A percentile compares a stretch with the other conserved stretches of the same genome.
phyloP scores from a whole-genome alignment of 2,888 invertebrate genomes.

The Nemotelus pantherinus region DNA sequence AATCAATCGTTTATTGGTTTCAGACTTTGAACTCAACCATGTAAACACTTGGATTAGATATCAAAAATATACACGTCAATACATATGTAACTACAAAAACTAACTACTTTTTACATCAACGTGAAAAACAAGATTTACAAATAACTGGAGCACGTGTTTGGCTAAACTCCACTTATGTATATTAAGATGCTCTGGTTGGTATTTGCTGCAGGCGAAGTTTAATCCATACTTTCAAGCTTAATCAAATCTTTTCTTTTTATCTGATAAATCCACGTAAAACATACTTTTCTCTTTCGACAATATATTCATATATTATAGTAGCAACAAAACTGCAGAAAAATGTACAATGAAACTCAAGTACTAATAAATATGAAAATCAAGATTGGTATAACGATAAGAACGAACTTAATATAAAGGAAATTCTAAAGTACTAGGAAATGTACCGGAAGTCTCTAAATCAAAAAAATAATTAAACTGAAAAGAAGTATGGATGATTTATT shows the following conservation, averaged over 20 bases:
- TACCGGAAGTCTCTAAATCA: background rate
- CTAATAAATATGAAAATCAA: constrained; percentile 5
- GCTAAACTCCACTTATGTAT: constrained; percentile 56
- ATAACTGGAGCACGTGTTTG: constrained; percentile 57
- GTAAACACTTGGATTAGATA: constrained; percentile 15
- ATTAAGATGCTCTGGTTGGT: constrained; percentile 54
- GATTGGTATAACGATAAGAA: background rate
- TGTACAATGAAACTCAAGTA: constrained; percentile 28
- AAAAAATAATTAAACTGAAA: constrained; percentile 5
- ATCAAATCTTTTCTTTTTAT: constrained; percentile 35
- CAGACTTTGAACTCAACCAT: background rate
- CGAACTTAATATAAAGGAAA: constrained; percentile 4
- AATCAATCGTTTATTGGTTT: background rate
- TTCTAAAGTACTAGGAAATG: constrained; percentile 5
- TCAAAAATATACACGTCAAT: constrained; percentile 31
- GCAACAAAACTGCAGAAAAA: constrained; percentile 45
- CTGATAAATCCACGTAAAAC: constrained; percentile 30
- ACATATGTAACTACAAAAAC: constrained; percentile 30
- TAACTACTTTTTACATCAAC: constrained; percentile 44
- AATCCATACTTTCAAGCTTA: constrained; percentile 58
- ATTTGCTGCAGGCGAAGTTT: constrained; percentile 59
- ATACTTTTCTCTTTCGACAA: constrained; percentile 23
- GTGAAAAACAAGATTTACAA: constrained; percentile 47
- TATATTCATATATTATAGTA: constrained; percentile 38
- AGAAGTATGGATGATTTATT: constrained; percentile 9